Evolutionary conservation across 1,140 invertebrate genomes (phyloP), one percentile per base, ranked within the genome.

Genomic region (Tribolium madens): DNA sequence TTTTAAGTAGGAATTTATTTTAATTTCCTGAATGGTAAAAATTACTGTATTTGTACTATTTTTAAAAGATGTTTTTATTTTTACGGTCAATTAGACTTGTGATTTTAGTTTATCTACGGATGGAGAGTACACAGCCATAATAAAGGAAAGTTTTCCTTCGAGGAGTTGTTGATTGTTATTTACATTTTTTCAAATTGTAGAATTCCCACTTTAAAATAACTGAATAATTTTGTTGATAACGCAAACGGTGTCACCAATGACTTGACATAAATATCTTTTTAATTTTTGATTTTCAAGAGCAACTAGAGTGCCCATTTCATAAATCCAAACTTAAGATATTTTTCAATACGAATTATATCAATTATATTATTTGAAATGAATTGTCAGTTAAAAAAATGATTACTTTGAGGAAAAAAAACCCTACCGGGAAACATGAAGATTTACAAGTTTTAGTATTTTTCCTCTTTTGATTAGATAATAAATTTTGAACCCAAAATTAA

Each of bases 1-100:
- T 31, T 64, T 64, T 64, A 64, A n/a, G 57, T 6, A 60, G n/a
- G 18, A 60, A 21, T 60, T 60, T 33, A 21, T 17, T 60, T 21
- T 13, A 31, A 64, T 64, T 64, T 64, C 18, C 50, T 52, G 50
- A 52, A 52, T 52, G 13, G 13, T 26, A 15, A 0, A 42, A 42
- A 42, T 42, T 42, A 42, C n/a, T 1, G 21, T 42, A n/a, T 9
- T 42, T 42, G 36, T 42, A 9, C 36, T 42, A n/a, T 42, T 9
- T 36, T 42, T n/a, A n/a, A 42, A 42, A 42, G 36, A 42, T 42
- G 36, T 42, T 10, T 42, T 31, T 31, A 31, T 31, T 42, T 42
- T 42, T 42, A 42, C 36, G 36, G 36, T 42, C 36, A 42, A 42
- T 42, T 42, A 42, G 9, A 42, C 9, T 10, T 42, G 36, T 42